These are phyloP conservation scores for Papilio elwesi DNA, from an alignment of 2,888 invertebrate species.

Conservation along the genomic window DNA sequence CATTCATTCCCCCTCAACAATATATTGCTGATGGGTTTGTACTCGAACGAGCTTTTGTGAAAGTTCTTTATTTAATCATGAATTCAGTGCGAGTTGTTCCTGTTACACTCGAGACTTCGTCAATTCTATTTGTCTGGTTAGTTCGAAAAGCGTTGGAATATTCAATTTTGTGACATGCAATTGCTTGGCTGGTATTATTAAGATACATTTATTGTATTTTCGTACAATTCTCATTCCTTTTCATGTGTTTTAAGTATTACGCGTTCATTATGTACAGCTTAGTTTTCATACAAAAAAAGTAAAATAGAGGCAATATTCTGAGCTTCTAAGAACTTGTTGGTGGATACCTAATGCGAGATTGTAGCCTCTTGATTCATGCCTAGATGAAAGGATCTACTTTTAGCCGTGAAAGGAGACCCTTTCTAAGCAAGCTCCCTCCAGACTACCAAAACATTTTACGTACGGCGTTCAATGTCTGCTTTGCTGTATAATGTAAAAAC, in stretches of 20 bases:
- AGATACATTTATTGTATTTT: neutral
- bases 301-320: neutral
- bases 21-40: conserved; percentile 3
- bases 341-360: conserved; percentile 16
- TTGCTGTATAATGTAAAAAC: neutral
- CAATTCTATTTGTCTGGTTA: conserved; percentile 23
- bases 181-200: neutral
- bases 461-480: neutral
- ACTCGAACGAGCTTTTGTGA: conserved; percentile 11
- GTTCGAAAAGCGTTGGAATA: neutral
- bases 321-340: conserved; percentile 15
- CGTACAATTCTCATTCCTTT: too few species aligned
- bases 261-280: too few species aligned
- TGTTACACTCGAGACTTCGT: conserved; percentile 12
- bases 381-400: conserved; percentile 34
- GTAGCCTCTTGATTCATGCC: conserved; percentile 24
- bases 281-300: neutral
- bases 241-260: too few species aligned
- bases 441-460: conserved; percentile 16
- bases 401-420: conserved; percentile 15
- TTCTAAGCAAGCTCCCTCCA: conserved; percentile 16
- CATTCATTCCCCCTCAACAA: conserved; percentile 11
- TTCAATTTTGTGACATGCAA: conserved; percentile 10
- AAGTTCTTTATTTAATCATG: conserved; percentile 24
- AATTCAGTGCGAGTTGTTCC: conserved; percentile 11